Conservation (phyloP, 92 coral and sea anemone genomes). For the Pocillopora grandis region DNA sequence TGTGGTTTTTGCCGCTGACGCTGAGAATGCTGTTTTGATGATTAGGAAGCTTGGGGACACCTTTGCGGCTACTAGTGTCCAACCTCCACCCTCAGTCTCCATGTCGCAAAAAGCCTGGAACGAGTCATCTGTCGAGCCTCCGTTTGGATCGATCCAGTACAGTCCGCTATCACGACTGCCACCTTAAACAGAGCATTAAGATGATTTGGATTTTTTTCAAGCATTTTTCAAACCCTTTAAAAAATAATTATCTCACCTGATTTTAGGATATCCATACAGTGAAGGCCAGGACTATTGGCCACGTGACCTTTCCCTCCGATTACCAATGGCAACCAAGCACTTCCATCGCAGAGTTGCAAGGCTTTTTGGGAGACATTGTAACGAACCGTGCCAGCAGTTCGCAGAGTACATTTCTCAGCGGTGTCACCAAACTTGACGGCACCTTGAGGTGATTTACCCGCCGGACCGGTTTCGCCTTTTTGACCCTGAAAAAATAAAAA, state of each 20-base stretch:
- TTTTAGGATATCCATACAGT: conserved; percentile 62
- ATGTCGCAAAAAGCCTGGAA: conserved; percentile 82
- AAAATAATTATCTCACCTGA: conserved; percentile 25
- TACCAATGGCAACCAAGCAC: conserved; percentile 52
- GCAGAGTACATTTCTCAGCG: conserved; percentile 47
- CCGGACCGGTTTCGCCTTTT: conserved; percentile 59
- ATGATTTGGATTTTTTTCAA: too few relatives aligned
- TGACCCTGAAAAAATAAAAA: conserved; percentile 26
- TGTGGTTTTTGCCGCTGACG: conserved; percentile 47
- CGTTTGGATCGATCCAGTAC: conserved; percentile 82
- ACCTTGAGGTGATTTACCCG: conserved; percentile 47
- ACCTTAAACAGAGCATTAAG: too few relatives aligned
- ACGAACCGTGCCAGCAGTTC: conserved; percentile 72
- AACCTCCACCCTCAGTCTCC: conserved; percentile 56
- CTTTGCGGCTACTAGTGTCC: conserved; percentile 50
- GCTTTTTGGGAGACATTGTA: conserved; percentile 54
- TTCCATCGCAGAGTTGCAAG: conserved; percentile 71
- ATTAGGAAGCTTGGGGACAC: conserved; percentile 36
- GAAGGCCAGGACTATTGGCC: conserved; percentile 48
- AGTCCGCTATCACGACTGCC: conserved; percentile 51
- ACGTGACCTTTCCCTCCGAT: conserved; percentile 49
- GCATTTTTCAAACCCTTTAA: not conserved
- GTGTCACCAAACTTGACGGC: conserved; percentile 62
- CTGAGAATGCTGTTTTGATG: conserved; percentile 43
- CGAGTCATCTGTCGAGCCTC: conserved; percentile 70